A percentile compares a stretch with the other conserved stretches of the same genome.
These are phyloP conservation scores for Hipparchia semele DNA, from an alignment of 2,888 invertebrate species.

Conservation along the genomic window DNA sequence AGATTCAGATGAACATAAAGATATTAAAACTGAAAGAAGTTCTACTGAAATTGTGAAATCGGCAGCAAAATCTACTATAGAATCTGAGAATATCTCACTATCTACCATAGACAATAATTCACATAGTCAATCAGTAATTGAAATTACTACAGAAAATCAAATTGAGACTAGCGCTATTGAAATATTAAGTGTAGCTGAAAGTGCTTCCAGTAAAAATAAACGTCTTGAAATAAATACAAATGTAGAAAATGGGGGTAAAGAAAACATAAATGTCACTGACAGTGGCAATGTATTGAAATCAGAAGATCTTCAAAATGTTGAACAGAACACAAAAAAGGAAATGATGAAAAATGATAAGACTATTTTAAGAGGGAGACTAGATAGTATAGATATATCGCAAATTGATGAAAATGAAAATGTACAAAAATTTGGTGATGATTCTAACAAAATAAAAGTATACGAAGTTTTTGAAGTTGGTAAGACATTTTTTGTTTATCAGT, in stretches of 20 bases:
- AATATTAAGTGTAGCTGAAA: not conserved
- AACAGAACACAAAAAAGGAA: not conserved
- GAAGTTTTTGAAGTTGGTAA: conserved; percentile 64
- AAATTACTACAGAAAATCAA: not conserved
- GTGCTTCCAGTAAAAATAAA: no score
- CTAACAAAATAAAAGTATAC: conserved; percentile 42
- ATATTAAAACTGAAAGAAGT: not conserved
- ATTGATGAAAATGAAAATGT: not conserved
- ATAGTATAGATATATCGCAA: not conserved
- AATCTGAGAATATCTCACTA: not conserved
- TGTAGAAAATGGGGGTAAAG: not conserved
- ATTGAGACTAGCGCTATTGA: not conserved
- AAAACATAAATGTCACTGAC: not conserved
- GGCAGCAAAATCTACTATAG: not conserved
- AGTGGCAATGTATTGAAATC: not conserved
- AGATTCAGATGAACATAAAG: not conserved
- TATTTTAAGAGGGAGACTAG: not conserved
- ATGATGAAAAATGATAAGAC: not conserved
- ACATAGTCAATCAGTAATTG: not conserved
- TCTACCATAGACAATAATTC: not conserved
- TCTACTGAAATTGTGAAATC: not conserved
- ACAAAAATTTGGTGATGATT: conserved; percentile 16
- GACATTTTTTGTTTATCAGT: conserved; percentile 32
- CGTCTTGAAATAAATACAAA: not conserved
- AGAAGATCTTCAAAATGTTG: not conserved